phyloP scores from a whole-genome alignment of 1,140 invertebrate genomes.

The Drosophila guanche region DNA sequence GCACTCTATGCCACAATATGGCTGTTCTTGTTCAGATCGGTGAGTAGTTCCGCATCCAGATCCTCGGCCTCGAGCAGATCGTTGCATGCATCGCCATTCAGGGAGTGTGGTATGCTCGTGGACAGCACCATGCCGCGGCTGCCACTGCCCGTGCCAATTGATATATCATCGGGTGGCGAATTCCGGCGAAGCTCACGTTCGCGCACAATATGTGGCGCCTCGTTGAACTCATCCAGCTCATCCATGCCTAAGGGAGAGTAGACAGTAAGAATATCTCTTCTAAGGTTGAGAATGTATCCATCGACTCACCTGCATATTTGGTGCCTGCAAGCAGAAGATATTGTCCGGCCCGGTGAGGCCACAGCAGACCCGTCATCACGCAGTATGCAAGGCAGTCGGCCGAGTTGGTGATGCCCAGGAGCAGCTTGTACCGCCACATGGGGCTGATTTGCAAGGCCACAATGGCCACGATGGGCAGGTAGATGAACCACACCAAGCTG shows the following conservation, averaged over 20 bases:
- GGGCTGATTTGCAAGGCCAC: slow-evolving; percentile 96
- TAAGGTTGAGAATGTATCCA: not conserved
- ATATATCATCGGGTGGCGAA: slow-evolving; percentile 70
- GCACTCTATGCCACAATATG: slow-evolving; percentile 78
- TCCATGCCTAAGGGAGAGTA: slow-evolving; percentile 85
- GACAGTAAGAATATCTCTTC: not conserved
- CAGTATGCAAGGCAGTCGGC: slow-evolving; percentile 97
- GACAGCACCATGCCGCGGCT: slow-evolving; percentile 69
- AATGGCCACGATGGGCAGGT: slow-evolving; percentile 96
- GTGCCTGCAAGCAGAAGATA: slow-evolving; percentile 92
- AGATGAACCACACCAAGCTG: slow-evolving; percentile 98
- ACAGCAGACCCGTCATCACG: slow-evolving; percentile 96
- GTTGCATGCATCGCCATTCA: slow-evolving; percentile 71
- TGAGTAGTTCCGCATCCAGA: slow-evolving; percentile 73
- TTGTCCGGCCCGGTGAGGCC: slow-evolving; percentile 95
- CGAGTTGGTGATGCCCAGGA: slow-evolving; percentile 96
- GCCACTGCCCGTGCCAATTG: slow-evolving; percentile 44
- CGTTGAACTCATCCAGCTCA: slow-evolving; percentile 95
- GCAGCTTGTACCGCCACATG: slow-evolving; percentile 97
- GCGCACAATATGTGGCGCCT: slow-evolving; percentile 90
- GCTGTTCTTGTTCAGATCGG: slow-evolving; percentile 83
- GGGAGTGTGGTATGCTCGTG: slow-evolving; percentile 69
- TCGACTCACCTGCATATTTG: slow-evolving; percentile 85
- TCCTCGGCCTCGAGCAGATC: slow-evolving; percentile 79
- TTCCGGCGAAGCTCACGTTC: slow-evolving; percentile 77